Conservation (phyloP, 2,797 vertebrate species). For the Macropodus opercularis region DNA sequence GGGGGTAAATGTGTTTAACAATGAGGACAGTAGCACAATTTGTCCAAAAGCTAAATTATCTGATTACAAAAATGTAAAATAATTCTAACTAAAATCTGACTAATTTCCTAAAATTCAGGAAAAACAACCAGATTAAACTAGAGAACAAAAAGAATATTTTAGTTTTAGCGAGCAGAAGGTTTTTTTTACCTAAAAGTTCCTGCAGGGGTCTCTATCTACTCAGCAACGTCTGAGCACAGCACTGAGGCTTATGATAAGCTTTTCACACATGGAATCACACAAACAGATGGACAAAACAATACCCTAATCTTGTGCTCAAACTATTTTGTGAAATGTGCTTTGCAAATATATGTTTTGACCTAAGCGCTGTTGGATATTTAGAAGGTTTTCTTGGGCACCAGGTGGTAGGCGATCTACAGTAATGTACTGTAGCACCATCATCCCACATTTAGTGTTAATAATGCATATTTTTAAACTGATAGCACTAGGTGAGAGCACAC, state of each 20-base stretch:
- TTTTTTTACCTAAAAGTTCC: slow-evolving; percentile 64
- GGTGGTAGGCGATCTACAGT: background rate
- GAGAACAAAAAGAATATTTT: background rate
- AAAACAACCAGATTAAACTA: background rate
- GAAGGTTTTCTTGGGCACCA: background rate
- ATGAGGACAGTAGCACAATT: background rate
- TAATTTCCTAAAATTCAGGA: slow-evolving; percentile 1
- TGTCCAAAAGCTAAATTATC: background rate
- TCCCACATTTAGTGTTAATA: background rate
- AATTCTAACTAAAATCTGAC: background rate
- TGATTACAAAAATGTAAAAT: background rate
- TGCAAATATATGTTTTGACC: slow-evolving; percentile 3
- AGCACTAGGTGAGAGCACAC: background rate
- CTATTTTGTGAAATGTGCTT: slow-evolving; percentile 3
- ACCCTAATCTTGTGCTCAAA: background rate
- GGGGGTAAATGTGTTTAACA: background rate
- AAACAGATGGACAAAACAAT: background rate
- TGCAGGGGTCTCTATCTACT: slow-evolving; percentile 82
- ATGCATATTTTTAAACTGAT: background rate
- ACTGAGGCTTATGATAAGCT: slow-evolving; percentile 13
- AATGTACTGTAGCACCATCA: background rate
- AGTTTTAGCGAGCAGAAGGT: background rate
- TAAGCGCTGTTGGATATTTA: background rate
- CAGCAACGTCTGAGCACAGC: slow-evolving; percentile 52
- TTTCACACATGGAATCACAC: slow-evolving; percentile 8